phyloP scores from a whole-genome alignment of 1,140 invertebrate species.

The Globodera ellingtonae region DNA sequence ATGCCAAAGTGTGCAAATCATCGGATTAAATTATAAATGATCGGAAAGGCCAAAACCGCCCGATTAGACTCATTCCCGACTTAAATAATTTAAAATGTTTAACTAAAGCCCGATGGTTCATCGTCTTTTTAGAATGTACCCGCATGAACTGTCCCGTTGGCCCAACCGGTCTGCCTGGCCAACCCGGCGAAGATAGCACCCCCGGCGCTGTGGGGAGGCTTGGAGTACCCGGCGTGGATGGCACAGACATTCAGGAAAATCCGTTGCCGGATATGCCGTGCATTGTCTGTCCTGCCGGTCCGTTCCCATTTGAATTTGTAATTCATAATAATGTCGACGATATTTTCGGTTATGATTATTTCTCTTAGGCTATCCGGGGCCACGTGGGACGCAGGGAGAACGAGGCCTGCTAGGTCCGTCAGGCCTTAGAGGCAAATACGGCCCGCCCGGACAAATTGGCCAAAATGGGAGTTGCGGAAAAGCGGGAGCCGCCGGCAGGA shows the following conservation, averaged over 20 bases:
- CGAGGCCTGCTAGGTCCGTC: constrained; percentile 29
- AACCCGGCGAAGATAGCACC: constrained; percentile 27
- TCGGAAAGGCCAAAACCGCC: not conserved
- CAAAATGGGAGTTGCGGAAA: constrained; percentile 12
- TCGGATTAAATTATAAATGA: not conserved
- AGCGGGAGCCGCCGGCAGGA: not conserved
- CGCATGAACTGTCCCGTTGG: constrained; percentile 26
- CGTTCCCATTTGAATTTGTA: not conserved
- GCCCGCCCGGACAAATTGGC: constrained; percentile 32
- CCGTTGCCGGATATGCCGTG: constrained; percentile 31
- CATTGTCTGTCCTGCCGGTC: constrained; percentile 43
- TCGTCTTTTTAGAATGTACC: constrained; percentile 25
- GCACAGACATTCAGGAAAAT: constrained; percentile 13
- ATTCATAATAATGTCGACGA: too few species aligned
- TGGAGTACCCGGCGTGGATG: constrained; percentile 32
- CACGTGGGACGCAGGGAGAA: constrained; percentile 38
- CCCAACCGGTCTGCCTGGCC: constrained; percentile 23
- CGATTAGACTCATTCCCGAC: too few species aligned
- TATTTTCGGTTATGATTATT: not conserved
- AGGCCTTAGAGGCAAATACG: constrained; percentile 29
- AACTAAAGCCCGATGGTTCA: too few species aligned
- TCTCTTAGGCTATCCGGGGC: constrained; percentile 27
- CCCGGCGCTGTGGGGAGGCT: constrained; percentile 20
- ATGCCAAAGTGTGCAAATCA: not conserved
- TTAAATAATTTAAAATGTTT: too few species aligned